Evolutionary conservation across 2,797 vertebrate species (phyloP).

Genomic region (Strix occidentalis): DNA sequence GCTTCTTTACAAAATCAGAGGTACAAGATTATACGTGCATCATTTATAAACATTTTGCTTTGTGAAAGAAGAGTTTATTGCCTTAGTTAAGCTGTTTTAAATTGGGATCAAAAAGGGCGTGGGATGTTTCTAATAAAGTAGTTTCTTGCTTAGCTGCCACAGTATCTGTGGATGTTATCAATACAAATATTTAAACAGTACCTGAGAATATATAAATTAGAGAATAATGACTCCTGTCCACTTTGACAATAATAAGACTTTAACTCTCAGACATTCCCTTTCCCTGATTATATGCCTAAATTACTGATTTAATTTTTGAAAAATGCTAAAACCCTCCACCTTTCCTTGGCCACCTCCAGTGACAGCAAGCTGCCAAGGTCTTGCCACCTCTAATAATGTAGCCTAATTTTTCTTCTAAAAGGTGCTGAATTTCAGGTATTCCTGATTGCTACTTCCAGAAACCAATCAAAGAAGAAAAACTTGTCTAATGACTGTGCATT

Average conservation of each 20-base stretch:
- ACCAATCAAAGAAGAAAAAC: not conserved
- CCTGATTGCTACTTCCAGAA: not conserved
- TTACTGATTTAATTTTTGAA: not conserved
- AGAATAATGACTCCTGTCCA: not conserved
- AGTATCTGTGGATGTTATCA: not conserved
- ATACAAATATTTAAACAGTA: not conserved
- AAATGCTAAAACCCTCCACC: not conserved
- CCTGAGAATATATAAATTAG: not conserved
- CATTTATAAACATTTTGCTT: not conserved
- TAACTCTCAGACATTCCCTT: not conserved
- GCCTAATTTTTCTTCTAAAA: not conserved
- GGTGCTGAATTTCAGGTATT: not conserved
- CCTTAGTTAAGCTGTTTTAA: not conserved
- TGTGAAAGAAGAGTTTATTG: not conserved
- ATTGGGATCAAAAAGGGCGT: not conserved
- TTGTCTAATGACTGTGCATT: fast-evolving
- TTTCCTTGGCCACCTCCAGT: not conserved
- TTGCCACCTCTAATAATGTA: not conserved
- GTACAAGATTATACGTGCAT: not conserved
- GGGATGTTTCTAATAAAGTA: not conserved
- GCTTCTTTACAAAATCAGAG: not conserved
- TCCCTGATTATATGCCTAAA: not conserved
- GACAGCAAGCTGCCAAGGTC: not conserved
- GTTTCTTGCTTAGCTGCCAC: not conserved
- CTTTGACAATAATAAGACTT: not conserved